Base-by-base conservation (phyloP, 2,113 vertebrate species). In the Propithecus coquereli region DNA sequence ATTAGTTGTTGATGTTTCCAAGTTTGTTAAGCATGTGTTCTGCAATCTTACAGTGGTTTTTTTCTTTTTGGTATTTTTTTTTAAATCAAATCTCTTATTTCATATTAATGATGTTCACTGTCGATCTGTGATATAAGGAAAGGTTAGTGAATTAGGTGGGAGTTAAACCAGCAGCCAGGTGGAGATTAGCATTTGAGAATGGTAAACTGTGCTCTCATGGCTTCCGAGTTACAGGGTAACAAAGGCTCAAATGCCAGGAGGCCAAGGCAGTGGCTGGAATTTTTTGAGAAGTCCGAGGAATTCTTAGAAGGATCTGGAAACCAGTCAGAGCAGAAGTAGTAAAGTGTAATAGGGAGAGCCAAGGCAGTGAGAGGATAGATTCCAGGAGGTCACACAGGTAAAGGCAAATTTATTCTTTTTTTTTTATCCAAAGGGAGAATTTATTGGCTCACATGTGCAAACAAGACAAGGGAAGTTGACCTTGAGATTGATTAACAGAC, bases 241-340 rank as follows among this genome's bases (percentile, higher is more conserved):
- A n/a, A 63, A 83, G 40, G 1, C 47, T 80, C 54, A 34, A 79
- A 27, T 12, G 27, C 22, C 45, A 82, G 23, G 45, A 52, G 65
- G 47, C 52, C 57, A 81, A 18, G 40, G 57, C 50, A n/a, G 40
- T 57, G 34, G 5, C 16, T 87, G 25, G 43, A 90, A 16, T 76
- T 8, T 57, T 76, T 43, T 87, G 32, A 87, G 43, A 87, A 80
- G 32, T 43, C 80, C 68, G 80, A 74, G 68, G 54, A 73, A n/a
- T 92, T 87, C 74, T 85, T 47, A 61, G 70, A 91, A 37, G 59
- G 37, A 13, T 61, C 80, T 96, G 84, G n/a, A 71, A 92, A 59
- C 34, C 25, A 63, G 47, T 93, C 30, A 84, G 84, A 90, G 50
- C 54, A 70, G 80, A 89, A 71, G 16, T 61, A 92, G 91, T n/a